Evolutionary conservation across 2,888 invertebrate genomes (phyloP).

Genomic region (Gandaritis pyraliata): DNA sequence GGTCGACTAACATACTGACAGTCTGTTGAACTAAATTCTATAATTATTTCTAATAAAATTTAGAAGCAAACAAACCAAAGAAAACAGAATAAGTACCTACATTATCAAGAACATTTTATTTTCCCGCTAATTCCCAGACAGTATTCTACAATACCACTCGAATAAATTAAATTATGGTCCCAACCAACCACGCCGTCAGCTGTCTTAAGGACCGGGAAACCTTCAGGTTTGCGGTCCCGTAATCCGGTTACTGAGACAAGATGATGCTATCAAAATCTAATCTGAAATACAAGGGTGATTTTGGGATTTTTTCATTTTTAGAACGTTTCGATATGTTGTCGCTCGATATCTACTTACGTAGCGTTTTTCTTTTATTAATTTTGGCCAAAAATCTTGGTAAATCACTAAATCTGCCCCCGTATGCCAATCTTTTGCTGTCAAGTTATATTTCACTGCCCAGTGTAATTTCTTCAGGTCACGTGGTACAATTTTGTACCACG

Average conservation of each 20-base stretch:
- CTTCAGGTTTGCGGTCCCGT: constrained; percentile 3
- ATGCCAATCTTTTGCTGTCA: too few species aligned
- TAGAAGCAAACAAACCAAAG: background rate
- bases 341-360: too few species aligned
- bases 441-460: too few species aligned
- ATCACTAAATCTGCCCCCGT: too few species aligned
- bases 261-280: constrained; percentile 12
- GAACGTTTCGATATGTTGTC: background rate
- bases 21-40: too few species aligned
- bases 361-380: too few species aligned
- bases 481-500: too few species aligned
- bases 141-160: constrained; percentile 13
- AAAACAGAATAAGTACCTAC: background rate
- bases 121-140: background rate
- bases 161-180: constrained; percentile 22
- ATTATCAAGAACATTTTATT: background rate
- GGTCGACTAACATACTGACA: too few species aligned
- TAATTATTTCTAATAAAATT: background rate
- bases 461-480: too few species aligned
- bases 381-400: background rate
- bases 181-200: background rate
- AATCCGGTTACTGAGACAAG: constrained; percentile 15
- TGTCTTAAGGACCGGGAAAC: background rate
- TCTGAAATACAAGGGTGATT: constrained; percentile 6
- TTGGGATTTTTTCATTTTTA: background rate